A percentile compares a stretch with the other conserved stretches of the same genome.
Evolutionary conservation across 2,888 invertebrate genomes (phyloP).

Genomic region (Fragum sueziense): DNA sequence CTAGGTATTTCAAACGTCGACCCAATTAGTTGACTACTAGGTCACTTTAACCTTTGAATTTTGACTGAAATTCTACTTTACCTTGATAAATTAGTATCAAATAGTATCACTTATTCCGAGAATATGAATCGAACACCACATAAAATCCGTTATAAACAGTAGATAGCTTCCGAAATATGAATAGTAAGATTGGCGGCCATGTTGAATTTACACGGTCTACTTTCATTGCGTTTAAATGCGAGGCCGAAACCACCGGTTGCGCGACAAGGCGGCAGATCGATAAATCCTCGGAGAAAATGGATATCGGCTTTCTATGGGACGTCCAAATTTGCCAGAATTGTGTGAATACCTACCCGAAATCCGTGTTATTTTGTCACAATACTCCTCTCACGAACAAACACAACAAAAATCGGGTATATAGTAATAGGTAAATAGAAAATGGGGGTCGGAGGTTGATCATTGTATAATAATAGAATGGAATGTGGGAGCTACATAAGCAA

Average conservation of each 20-base stretch:
- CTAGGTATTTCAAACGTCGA: conserved; percentile 21
- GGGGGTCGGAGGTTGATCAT: conserved; percentile 50
- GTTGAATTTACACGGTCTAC: conserved; percentile 45
- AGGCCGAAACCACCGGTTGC: conserved; percentile 55
- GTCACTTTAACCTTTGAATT: background rate
- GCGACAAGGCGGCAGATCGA: background rate
- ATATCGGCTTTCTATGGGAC: background rate
- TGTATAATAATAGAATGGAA: conserved; percentile 57
- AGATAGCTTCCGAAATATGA: conserved; percentile 26
- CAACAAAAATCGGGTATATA: conserved; percentile 58
- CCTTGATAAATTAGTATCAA: background rate
- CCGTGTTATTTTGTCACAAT: conserved; percentile 27
- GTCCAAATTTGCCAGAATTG: background rate
- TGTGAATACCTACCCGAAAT: conserved; percentile 58
- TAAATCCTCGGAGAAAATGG: background rate
- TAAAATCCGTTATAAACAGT: background rate
- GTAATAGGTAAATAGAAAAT: conserved; percentile 37
- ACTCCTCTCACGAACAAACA: conserved; percentile 50
- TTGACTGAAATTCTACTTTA: background rate
- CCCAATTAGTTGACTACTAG: conserved; percentile 1
- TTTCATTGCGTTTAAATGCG: conserved; percentile 37
- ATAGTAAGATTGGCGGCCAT: conserved; percentile 33
- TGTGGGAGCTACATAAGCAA: conserved; percentile 24
- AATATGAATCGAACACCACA: background rate
- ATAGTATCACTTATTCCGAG: no score